A percentile compares a stretch with the other conserved stretches of the same genome.
phyloP scores from a whole-genome alignment of 2,797 vertebrate genomes.

The Channa striata region DNA sequence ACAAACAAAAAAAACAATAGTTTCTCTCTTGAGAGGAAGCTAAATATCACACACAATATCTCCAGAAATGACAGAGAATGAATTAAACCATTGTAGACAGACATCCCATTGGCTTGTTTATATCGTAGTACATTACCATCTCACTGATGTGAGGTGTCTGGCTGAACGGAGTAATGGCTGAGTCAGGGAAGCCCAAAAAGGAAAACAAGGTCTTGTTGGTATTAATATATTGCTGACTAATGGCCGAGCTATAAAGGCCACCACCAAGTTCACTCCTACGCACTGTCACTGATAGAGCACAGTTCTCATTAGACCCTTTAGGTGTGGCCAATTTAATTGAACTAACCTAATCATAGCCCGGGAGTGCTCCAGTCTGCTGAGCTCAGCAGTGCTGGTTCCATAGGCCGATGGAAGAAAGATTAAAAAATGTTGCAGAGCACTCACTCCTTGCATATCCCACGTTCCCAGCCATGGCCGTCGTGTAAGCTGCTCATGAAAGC shows the following conservation, averaged over 20 bases:
- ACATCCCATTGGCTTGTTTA: slow-evolving; percentile 7
- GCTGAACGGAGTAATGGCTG: slow-evolving; percentile 19
- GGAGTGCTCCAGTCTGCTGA: slow-evolving; percentile 54
- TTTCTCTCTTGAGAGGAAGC: neutral
- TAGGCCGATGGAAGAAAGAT: slow-evolving; percentile 72
- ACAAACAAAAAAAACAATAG: neutral
- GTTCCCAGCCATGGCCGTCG: slow-evolving; percentile 11
- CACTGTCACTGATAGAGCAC: slow-evolving; percentile 52
- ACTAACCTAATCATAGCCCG: slow-evolving; percentile 71
- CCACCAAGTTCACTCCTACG: slow-evolving; percentile 30
- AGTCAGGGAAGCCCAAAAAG: slow-evolving; percentile 13
- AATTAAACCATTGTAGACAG: neutral
- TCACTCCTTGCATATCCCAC: slow-evolving; percentile 54
- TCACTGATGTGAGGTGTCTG: slow-evolving; percentile 3
- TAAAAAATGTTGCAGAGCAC: slow-evolving; percentile 64
- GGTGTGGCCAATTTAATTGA: slow-evolving; percentile 66
- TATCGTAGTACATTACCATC: neutral
- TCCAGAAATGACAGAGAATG: neutral
- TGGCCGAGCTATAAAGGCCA: slow-evolving; percentile 33
- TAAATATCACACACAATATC: neutral
- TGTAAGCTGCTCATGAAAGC: slow-evolving; percentile 40
- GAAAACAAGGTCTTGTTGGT: slow-evolving; percentile 41
- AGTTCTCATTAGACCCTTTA: slow-evolving; percentile 68
- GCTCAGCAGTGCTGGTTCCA: slow-evolving; percentile 46
- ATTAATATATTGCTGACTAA: slow-evolving; percentile 54